Conservation (phyloP, 1,140 invertebrate genomes). For the Eriosoma lanigerum region DNA sequence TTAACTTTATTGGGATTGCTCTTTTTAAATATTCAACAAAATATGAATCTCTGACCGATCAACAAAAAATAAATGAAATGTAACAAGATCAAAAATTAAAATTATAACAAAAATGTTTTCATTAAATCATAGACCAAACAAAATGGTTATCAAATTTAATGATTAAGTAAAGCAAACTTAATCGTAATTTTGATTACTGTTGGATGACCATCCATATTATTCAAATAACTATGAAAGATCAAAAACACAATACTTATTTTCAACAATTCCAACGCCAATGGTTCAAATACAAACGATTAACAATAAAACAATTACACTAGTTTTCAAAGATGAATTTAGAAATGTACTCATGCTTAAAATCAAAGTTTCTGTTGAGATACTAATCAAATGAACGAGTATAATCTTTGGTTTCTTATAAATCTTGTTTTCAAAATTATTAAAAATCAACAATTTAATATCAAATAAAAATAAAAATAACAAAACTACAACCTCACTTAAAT, state of each 20-base stretch:
- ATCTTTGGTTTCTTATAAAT: slow-evolving; percentile 18
- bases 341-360: background rate
- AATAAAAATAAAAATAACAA: slow-evolving; percentile 40
- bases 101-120: background rate
- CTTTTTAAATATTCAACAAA: background rate
- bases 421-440: background rate
- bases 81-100: background rate
- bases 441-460: slow-evolving; percentile 7
- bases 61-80: background rate
- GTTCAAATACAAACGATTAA: background rate
- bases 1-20: background rate
- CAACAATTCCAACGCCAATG: no score
- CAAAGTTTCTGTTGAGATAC: slow-evolving; percentile 16
- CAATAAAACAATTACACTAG: background rate
- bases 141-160: background rate
- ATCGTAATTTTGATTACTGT: background rate
- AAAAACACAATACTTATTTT: background rate
- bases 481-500: slow-evolving; percentile 16
- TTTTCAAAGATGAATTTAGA: background rate
- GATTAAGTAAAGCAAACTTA: background rate
- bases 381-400: background rate
- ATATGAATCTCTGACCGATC: background rate
- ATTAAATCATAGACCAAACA: background rate
- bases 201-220: background rate
- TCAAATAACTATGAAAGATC: background rate